Conservation (phyloP, 2,888 invertebrate species). For the Schrankia costaestrigalis region DNA sequence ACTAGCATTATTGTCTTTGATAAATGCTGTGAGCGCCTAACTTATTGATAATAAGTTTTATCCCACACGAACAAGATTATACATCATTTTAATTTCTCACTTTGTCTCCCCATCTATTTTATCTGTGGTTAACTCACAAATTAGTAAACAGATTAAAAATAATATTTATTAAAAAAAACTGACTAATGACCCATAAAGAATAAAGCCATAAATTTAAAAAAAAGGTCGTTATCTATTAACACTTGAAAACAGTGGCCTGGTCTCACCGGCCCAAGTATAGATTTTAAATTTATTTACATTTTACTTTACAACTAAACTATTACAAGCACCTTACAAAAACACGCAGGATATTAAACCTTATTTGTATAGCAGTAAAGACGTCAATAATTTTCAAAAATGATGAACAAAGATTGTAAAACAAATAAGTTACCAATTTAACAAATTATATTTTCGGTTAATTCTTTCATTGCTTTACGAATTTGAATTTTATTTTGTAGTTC, state of each 20-base stretch:
- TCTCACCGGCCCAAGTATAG: conserved; percentile 54
- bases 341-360: no score
- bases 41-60: no score
- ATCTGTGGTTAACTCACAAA: conserved; percentile 7
- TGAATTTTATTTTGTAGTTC: no score
- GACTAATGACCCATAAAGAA: conserved; percentile 27
- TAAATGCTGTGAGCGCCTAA: no score
- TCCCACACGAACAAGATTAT: no score
- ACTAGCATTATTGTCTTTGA: no score
- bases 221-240: conserved; percentile 63
- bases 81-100: conserved; percentile 3
- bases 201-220: conserved; percentile 46
- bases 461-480: no score
- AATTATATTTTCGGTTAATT: conserved; percentile 2
- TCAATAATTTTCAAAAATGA: no score
- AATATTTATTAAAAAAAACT: conserved; percentile 9
- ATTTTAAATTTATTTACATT: conserved; percentile 66
- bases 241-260: conserved; percentile 65
- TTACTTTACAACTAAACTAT: no score
- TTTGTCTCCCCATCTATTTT: conserved; percentile 2
- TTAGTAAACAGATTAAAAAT: conserved; percentile 8
- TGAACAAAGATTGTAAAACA: conserved; percentile 15
- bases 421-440: conserved; percentile 20
- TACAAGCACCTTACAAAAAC: no score
- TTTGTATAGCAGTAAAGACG: no score